Evolutionary conservation across 2,888 invertebrate genomes (phyloP), one percentile per base, ranked within the genome.

Genomic region (Cephonodes hylas): DNA sequence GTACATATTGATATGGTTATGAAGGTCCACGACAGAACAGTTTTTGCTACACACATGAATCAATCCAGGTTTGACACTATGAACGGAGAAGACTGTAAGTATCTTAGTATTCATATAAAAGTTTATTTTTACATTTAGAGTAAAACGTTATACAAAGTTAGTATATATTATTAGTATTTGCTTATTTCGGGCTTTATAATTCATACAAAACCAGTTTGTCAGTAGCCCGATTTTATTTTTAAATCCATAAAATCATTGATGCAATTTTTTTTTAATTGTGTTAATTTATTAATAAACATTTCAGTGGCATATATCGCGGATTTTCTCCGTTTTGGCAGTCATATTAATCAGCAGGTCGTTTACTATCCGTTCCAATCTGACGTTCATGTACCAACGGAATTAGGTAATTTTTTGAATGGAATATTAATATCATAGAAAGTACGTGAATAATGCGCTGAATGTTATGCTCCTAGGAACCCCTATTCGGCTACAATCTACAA

Each of bases 1-100:
- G 89, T 95, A 0, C 95, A 95, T 70, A 91, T 95, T 44, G 96
- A 96, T 72, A 83, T 96, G 8, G 94, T 95, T 3, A 83, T 94
- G 0, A 94, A 95, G 72, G 90, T 95, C 66, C 95, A 95, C 66
- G 94, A 94, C 25, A 95, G 95, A 75, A 94, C 95, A 0, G 94
- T 96, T 0, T 90, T 94, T 38, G 95, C 95, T 0, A 93, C 94
- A 22, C 95, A 95, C 69, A 84, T 95, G 62, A 95, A 96, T 74
- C 93, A 95, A 67, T 93, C 94, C 0, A 92, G 93, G 56, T 95
- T 95, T 66, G 91, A 93, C 46, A 93, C 93, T 62, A 93, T 94
- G 77, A 94, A 93, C 53, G 91, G 93, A 31, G 91, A 94, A 57
- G 93, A 94, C 67, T 93, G 96, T 96, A 79, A 93, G 93, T 91